Conservation (phyloP, 2,888 invertebrate species). For the Metopia argyrocephala region DNA sequence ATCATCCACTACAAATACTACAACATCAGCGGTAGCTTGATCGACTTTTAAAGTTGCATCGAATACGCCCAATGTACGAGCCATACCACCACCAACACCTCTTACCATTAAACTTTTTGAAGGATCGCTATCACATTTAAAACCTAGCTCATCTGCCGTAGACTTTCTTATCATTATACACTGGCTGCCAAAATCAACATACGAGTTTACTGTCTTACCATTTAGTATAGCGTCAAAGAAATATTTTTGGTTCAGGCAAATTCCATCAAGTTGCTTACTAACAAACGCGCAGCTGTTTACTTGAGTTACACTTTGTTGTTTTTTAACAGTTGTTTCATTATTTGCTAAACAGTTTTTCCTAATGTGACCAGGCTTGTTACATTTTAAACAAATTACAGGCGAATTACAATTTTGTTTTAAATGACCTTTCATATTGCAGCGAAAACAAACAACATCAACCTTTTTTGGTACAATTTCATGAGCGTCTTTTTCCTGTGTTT, state of each 20-base stretch:
- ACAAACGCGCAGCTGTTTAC: neutral
- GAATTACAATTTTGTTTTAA: neutral
- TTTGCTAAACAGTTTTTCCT: conserved; percentile 1
- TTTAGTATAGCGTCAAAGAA: neutral
- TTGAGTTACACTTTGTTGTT: neutral
- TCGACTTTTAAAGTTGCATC: neutral
- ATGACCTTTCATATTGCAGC: conserved; percentile 1
- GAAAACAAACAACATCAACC: neutral
- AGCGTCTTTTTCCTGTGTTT: neutral
- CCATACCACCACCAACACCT: neutral
- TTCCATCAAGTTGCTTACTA: neutral
- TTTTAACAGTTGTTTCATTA: neutral
- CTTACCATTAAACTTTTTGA: neutral
- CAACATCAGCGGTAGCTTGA: neutral
- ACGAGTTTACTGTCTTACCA: conserved; percentile 1
- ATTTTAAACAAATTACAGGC: neutral
- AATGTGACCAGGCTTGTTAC: conserved; percentile 6
- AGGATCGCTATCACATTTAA: neutral
- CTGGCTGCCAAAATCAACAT: conserved; percentile 31
- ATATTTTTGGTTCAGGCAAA: conserved; percentile 14
- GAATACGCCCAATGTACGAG: neutral
- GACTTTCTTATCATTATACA: conserved; percentile 24
- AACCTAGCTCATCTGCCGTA: neutral
- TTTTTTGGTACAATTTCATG: neutral
- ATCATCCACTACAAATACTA: conserved; percentile 1